These are phyloP conservation scores for Hymenochirus boettgeri DNA, from an alignment of 2,113 vertebrate genomes.

Conservation along the genomic window DNA sequence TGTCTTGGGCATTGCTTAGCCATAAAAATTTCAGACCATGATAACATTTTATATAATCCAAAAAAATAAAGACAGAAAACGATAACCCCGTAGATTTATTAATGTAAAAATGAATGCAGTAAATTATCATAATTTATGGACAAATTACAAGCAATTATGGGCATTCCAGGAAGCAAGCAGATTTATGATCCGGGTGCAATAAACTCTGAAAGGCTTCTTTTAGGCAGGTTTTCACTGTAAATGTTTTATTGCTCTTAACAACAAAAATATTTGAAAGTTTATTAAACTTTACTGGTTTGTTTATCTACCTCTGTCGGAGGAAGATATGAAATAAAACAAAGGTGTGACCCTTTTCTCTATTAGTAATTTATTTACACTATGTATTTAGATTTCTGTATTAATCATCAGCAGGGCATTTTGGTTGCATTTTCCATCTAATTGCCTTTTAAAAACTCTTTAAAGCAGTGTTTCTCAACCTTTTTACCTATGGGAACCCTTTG, in stretches of 20 bases:
- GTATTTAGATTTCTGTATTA: no score
- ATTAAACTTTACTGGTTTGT: neutral
- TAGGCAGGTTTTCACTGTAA: neutral
- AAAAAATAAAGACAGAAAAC: slow-evolving; percentile 3
- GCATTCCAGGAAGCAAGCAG: slow-evolving; percentile 1
- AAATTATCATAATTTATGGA: neutral
- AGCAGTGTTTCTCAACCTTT: no score
- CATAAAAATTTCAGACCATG: neutral
- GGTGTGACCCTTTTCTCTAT: neutral
- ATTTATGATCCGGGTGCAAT: neutral
- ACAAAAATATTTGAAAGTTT: neutral
- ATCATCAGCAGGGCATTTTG: no score
- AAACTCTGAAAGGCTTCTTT: neutral
- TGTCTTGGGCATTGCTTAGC: neutral
- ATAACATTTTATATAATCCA: neutral
- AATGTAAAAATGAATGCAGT: neutral
- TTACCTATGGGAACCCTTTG: no score
- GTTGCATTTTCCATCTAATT: no score
- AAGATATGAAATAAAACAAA: neutral
- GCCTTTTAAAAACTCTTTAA: no score
- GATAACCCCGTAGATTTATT: neutral
- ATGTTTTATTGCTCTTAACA: neutral
- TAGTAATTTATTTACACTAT: neutral
- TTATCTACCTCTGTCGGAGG: neutral
- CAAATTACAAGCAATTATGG: neutral